Base-by-base conservation (phyloP, 2,113 vertebrate genomes). In the Lanius collurio region DNA sequence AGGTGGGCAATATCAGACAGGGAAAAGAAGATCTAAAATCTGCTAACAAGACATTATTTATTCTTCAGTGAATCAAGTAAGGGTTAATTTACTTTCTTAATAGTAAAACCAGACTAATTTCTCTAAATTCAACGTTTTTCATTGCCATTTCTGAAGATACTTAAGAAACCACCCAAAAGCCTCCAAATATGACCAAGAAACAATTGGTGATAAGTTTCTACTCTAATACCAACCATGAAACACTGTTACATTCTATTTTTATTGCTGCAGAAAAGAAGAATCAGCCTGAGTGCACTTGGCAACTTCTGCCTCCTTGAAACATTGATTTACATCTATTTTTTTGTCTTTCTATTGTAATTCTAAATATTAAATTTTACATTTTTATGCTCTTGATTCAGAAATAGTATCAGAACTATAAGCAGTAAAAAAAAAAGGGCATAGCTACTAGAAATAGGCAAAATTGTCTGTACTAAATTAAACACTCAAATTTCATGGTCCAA, bases 251-350 rank as follows among this genome's bases (percentile, higher is more conserved):
- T 33, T 57, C 23, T 63, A 11, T 57, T 56, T 60, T 17, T 19
- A 63, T 31, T 83, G 41, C n/a, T 80, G 60, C 28, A 76, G 49
- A 55, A 83, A 44, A 57, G 31, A 75, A 46, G 7, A 80, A 41
- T 17, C 4, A 2, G 9, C 15, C 49, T 13, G 7, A 76, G 15
- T 39, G 50, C 0, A 41, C 14, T 1, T 64, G 41, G 33, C n/a
- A 92, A 82, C 27, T 21, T 63, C 47, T 7, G 10, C 10, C 9
- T 42, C 21, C 62, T 47, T 60, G n/a, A 87, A 79, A 39, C 46
- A 39, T n/a, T 60, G 31, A 68, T 80, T 80, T 64, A 39, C 17
- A 33, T 19, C 5, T 46, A 26, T 47, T 49, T 69, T 68, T 76
- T 56, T 75, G 13, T 41, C 16, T 79, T 88, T 76, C 31, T n/a